These are phyloP conservation scores for Lepidothrix coronata DNA, from an alignment of 2,113 vertebrate species.

Conservation along the genomic window DNA sequence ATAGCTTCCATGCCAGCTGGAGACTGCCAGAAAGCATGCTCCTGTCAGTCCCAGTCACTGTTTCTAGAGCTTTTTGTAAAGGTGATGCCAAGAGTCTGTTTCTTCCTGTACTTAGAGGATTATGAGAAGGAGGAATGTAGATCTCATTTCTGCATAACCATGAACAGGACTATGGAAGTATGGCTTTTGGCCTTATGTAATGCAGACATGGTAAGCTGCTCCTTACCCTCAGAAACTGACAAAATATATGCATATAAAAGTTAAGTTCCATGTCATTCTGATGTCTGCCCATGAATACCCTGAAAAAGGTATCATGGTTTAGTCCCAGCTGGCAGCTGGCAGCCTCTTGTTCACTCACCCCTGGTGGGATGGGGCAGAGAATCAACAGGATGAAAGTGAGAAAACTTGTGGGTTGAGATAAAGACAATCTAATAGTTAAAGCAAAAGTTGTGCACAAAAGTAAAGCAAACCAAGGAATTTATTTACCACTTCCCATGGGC, in stretches of 20 bases:
- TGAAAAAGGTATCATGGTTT: background rate
- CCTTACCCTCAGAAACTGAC: background rate
- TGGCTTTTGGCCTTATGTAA: background rate
- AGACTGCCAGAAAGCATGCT: background rate
- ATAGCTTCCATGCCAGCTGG: background rate
- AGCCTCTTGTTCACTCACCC: background rate
- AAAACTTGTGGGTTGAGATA: background rate
- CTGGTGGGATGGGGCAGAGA: background rate
- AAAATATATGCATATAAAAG: background rate
- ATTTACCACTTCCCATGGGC: background rate
- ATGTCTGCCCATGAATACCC: background rate
- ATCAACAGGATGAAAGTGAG: background rate
- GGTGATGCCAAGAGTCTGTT: background rate
- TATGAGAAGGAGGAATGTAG: background rate
- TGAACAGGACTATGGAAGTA: background rate
- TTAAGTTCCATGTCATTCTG: background rate
- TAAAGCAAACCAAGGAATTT: background rate
- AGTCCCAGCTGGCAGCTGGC: background rate
- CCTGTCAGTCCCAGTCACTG: background rate
- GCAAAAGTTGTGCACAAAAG: background rate
- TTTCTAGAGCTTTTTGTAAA: background rate
- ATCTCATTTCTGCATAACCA: background rate
- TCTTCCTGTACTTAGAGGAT: background rate
- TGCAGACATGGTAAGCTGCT: background rate
- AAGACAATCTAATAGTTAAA: background rate